Percentiles rank a stretch among this genome's conserved stretches.
Conservation (phyloP, 2,888 invertebrate genomes). For the Agapostemon virescens region DNA sequence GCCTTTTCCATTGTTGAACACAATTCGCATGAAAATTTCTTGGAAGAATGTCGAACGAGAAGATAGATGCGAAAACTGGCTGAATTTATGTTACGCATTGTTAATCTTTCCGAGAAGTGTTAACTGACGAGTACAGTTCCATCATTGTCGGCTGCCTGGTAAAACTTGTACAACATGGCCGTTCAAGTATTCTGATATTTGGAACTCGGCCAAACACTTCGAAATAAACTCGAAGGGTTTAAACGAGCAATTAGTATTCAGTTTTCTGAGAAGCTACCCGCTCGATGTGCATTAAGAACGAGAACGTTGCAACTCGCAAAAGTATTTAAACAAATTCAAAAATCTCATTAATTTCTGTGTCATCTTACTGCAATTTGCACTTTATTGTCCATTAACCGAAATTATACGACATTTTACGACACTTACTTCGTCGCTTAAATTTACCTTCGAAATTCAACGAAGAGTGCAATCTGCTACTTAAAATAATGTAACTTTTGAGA, state of each 20-base stretch:
- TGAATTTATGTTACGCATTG: conserved; percentile 19
- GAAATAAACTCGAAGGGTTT: conserved; percentile 28
- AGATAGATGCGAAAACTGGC: neutral
- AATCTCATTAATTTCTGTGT: neutral
- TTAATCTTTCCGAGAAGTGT: conserved; percentile 31
- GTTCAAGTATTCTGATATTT: conserved; percentile 33
- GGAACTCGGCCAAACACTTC: conserved; percentile 27
- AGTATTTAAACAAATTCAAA: conserved; percentile 8
- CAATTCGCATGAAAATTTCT: neutral
- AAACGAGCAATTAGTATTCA: conserved; percentile 35
- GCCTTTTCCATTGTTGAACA: neutral
- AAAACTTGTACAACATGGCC: conserved; percentile 15
- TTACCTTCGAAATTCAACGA: neutral
- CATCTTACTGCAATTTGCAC: neutral
- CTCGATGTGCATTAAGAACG: conserved; percentile 23
- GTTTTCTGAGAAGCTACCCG: conserved; percentile 35
- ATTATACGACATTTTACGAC: neutral
- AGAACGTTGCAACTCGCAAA: neutral
- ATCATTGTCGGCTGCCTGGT: conserved; percentile 12
- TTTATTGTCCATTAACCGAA: neutral
- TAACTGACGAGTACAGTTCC: conserved; percentile 31
- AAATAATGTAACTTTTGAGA: neutral
- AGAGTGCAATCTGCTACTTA: neutral
- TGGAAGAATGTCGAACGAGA: conserved; percentile 7
- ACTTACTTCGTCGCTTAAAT: neutral